Conservation (phyloP, 92 coral and sea anemone genomes). For the Siderastrea radians region DNA sequence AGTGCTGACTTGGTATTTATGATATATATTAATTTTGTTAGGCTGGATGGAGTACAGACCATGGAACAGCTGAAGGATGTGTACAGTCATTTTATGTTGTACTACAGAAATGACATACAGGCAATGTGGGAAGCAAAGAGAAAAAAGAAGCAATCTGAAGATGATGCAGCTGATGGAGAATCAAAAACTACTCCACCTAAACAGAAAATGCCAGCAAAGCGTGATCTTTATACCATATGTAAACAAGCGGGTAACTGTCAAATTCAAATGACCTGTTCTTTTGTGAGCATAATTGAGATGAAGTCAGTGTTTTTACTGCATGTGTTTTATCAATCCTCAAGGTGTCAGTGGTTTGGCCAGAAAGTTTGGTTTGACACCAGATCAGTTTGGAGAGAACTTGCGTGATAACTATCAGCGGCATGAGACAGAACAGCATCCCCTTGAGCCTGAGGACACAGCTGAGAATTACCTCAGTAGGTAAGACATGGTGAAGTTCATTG, state of each 20-base stretch:
- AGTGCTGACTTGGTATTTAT: not conserved
- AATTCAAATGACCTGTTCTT: not conserved
- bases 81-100: constrained; percentile 95
- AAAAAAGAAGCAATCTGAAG: constrained; percentile 63
- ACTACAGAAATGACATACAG: constrained; percentile 94
- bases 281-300: not conserved
- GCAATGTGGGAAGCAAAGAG: constrained; percentile 95
- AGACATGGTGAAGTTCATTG: not conserved
- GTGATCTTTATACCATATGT: constrained; percentile 95
- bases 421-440: constrained; percentile 96
- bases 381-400: constrained; percentile 98
- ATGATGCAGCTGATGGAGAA: constrained; percentile 64
- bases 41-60: constrained; percentile 92
- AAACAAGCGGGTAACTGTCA: constrained; percentile 81
- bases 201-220: constrained; percentile 94
- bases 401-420: constrained; percentile 99
- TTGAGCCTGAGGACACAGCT: constrained; percentile 96
- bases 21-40: constrained; percentile 26
- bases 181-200: constrained; percentile 60
- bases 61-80: constrained; percentile 97
- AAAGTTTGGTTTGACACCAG: constrained; percentile 99
- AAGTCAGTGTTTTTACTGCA: not conserved
- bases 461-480: constrained; percentile 91
- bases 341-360: constrained; percentile 95
- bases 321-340: constrained; percentile 11